Evolutionary conservation across 2,113 vertebrate genomes (phyloP).

Genomic region (Cyprinodon brontotheroides): DNA sequence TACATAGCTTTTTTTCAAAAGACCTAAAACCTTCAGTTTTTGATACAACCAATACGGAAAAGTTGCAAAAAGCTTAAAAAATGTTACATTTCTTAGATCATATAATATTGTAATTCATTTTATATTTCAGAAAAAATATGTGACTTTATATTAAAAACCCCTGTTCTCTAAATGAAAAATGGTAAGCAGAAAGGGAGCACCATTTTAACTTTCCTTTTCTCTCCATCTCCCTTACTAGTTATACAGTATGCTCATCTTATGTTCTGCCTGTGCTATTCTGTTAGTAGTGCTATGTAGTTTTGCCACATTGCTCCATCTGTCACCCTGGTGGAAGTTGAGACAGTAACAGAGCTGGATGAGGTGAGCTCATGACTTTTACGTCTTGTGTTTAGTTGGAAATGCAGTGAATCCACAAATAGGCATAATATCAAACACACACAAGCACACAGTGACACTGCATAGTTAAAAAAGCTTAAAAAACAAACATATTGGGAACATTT

Average conservation of each 20-base stretch:
- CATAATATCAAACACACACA: background rate
- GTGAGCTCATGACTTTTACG: conserved; percentile 26
- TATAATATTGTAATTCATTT: background rate
- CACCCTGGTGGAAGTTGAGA: conserved; percentile 32
- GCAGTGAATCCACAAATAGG: conserved; percentile 29
- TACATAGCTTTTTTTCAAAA: background rate
- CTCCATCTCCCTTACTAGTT: background rate
- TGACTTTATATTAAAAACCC: background rate
- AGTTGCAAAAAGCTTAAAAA: too few relatives aligned
- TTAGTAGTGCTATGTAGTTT: conserved; percentile 20
- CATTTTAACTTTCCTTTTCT: background rate
- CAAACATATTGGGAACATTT: too few relatives aligned
- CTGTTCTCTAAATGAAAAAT: background rate
- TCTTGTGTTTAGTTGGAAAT: conserved; percentile 35
- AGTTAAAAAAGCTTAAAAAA: background rate
- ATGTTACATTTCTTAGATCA: background rate
- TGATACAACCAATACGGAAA: background rate
- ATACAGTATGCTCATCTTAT: conserved; percentile 7
- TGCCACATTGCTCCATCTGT: conserved; percentile 38
- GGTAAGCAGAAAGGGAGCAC: background rate
- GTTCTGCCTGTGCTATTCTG: conserved; percentile 5
- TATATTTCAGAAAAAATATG: background rate
- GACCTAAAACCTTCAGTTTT: background rate
- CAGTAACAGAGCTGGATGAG: conserved; percentile 29
- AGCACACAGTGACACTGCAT: conserved; percentile 7